Percentiles rank a stretch among this genome's conserved stretches.
phyloP scores from a whole-genome alignment of 2,113 vertebrate species.

The Atractosteus spatula region DNA sequence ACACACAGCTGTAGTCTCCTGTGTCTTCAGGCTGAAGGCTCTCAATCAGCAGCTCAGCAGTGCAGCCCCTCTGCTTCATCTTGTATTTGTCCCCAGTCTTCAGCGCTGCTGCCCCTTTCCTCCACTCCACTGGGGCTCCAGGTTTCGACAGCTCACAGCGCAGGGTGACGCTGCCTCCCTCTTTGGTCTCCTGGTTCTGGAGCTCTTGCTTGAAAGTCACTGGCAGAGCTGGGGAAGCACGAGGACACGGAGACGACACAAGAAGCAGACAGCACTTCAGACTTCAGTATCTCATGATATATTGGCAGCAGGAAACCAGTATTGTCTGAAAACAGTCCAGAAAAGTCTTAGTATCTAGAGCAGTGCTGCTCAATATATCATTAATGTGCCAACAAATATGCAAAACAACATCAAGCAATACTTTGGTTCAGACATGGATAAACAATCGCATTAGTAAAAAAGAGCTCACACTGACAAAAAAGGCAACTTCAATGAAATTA shows the following conservation, averaged over 20 bases:
- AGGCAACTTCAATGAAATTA: too few species aligned
- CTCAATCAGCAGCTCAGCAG: slow-evolving; percentile 67
- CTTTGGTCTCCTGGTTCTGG: slow-evolving; percentile 73
- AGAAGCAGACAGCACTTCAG: background rate
- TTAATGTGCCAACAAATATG: too few species aligned
- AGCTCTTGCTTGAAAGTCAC: slow-evolving; percentile 73
- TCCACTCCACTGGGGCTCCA: slow-evolving; percentile 71
- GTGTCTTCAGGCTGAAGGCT: slow-evolving; percentile 60
- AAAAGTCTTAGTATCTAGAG: too few species aligned
- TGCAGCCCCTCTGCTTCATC: slow-evolving; percentile 59
- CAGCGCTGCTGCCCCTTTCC: slow-evolving; percentile 68
- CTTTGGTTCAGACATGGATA: too few species aligned
- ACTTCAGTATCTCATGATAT: background rate
- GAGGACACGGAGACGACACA: background rate
- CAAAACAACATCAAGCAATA: too few species aligned
- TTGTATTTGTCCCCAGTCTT: slow-evolving; percentile 64
- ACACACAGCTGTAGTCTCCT: slow-evolving; percentile 67
- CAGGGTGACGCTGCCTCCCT: slow-evolving; percentile 70
- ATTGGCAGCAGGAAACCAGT: too few species aligned
- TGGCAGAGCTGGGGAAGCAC: slow-evolving; percentile 61
- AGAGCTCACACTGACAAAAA: too few species aligned
- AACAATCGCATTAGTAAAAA: too few species aligned
- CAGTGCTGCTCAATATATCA: too few species aligned
- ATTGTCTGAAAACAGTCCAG: too few species aligned
- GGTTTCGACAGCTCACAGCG: slow-evolving; percentile 77